Evolutionary conservation across 2,797 vertebrate genomes (phyloP).

Genomic region (Xiphophorus birchmanni): DNA sequence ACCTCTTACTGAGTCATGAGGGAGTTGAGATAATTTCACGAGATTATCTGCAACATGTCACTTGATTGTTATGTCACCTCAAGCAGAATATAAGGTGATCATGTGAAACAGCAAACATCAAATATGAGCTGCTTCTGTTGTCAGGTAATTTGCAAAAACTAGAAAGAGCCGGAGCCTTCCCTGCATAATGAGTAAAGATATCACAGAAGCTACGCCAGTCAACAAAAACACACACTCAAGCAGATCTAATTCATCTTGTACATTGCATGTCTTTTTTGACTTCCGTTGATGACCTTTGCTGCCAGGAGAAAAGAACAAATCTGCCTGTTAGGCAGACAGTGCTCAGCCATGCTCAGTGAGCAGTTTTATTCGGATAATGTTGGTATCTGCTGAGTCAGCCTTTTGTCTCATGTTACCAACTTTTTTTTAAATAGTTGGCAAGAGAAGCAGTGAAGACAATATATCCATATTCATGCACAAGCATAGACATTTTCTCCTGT

Average conservation of each 20-base stretch:
- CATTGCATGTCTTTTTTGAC: slow-evolving; percentile 35
- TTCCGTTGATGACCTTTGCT: slow-evolving; percentile 48
- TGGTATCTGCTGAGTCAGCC: slow-evolving; percentile 34
- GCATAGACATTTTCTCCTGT: slow-evolving; percentile 2
- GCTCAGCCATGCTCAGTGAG: slow-evolving; percentile 27
- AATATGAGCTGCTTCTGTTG: slow-evolving; percentile 17
- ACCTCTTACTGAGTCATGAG: background rate
- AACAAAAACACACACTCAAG: slow-evolving; percentile 10
- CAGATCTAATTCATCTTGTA: slow-evolving; percentile 46
- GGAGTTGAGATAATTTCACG: background rate
- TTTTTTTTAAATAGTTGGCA: slow-evolving; percentile 23
- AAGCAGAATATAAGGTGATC: slow-evolving; percentile 23
- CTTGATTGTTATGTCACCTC: slow-evolving; percentile 2
- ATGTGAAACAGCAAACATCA: slow-evolving; percentile 16
- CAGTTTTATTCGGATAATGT: slow-evolving; percentile 42
- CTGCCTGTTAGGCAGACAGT: slow-evolving; percentile 41
- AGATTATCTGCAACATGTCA: background rate
- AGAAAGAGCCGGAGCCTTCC: slow-evolving; percentile 6
- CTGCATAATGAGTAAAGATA: slow-evolving; percentile 5
- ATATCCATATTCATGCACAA: slow-evolving; percentile 42
- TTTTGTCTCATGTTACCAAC: slow-evolving; percentile 38
- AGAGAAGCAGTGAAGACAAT: slow-evolving; percentile 27
- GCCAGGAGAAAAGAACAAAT: slow-evolving; percentile 33
- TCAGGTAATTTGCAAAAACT: slow-evolving; percentile 24
- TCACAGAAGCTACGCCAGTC: slow-evolving; percentile 30